Conservation (phyloP, 30 jellyfish, hydroid and myxozoan species). For the Cassiopea xamachana region DNA sequence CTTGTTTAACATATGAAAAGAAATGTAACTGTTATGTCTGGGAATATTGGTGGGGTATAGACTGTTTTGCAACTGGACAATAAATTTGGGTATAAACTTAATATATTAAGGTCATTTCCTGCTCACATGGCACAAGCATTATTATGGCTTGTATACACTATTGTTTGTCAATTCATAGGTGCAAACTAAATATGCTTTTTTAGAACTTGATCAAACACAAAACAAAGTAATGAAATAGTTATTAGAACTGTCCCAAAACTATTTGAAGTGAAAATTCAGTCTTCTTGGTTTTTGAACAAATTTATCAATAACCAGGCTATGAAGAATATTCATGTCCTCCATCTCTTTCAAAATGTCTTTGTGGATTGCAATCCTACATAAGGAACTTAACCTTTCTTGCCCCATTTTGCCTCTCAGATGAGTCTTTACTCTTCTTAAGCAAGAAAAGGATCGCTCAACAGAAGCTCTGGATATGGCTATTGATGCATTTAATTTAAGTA, state of each 20-base stretch:
- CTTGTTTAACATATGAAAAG: not conserved
- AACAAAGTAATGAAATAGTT: too few relatives aligned
- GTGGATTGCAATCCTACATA: constrained; percentile 50
- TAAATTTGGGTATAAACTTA: not conserved
- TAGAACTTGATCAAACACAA: too few relatives aligned
- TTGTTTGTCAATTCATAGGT: too few relatives aligned
- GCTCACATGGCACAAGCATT: too few relatives aligned
- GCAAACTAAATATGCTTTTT: too few relatives aligned
- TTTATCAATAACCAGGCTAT: constrained; percentile 10
- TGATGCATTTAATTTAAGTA: too few relatives aligned
- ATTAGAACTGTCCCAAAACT: too few relatives aligned
- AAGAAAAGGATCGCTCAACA: constrained; percentile 46
- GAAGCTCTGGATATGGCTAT: constrained; percentile 48
- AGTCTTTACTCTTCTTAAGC: constrained; percentile 40
- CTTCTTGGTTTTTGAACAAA: constrained; percentile 27
- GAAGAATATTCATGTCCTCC: not conserved
- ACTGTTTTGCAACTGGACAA: constrained; percentile 30
- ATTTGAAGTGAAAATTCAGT: too few relatives aligned
- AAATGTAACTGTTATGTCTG: constrained; percentile 44
- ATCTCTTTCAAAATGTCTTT: constrained; percentile 14
- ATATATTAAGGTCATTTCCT: too few relatives aligned
- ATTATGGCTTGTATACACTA: too few relatives aligned
- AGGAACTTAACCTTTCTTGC: constrained; percentile 31
- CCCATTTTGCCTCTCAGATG: constrained; percentile 45
- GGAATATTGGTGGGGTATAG: constrained; percentile 40